Evolutionary conservation across 2,797 vertebrate genomes (phyloP), one percentile per base, ranked within the genome.

Genomic region (Sebastes matsubarae): DNA sequence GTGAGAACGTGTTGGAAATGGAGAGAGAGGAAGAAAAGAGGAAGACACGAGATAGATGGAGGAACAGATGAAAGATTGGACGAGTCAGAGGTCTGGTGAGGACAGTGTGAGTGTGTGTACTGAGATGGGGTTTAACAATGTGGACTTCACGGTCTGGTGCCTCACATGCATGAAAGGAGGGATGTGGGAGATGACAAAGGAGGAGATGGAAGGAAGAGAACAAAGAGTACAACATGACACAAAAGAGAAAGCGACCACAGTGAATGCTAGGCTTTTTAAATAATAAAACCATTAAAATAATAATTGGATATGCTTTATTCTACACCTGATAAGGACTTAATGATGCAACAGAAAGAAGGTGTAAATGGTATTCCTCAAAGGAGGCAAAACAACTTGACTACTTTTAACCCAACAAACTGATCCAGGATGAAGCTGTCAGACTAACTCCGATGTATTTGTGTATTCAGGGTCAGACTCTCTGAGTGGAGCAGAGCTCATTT

Each of bases 101-200:
- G 72, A 38, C 20, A 24, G 32, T 70, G 68, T 66, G 68, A 57
- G 50, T 72, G 68, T 36, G 52, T 67, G 59, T 32, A 9, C 18
- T 42, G 18, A 16, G 12, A 16, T 30, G 36, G 20, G 42, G 12
- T 50, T 55, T 80, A 8, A 79, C 71, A 77, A 52, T 84, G 78
- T 84, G 71, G 74, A 83, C 38, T 81, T 76, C 64, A 87, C 3
- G 22, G 85, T 85, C 85, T 81, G 75, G 79, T 88, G 77, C 65
- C 57, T 82, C 73, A 69, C 79, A 84, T 75, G 87, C 79, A 85
- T 87, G 79, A 85, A 81, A 59, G 67, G 77, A 84, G 59, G 67
- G n/a, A 68, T 68, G 57, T 63, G 64, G 60, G 59, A 55, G 73
- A 83, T 68, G 50, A 84, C 60, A 69, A 72, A 66, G 18, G 50